These are phyloP conservation scores for Xiphorhynchus elegans DNA, from an alignment of 2,113 vertebrate genomes.

Conservation along the genomic window DNA sequence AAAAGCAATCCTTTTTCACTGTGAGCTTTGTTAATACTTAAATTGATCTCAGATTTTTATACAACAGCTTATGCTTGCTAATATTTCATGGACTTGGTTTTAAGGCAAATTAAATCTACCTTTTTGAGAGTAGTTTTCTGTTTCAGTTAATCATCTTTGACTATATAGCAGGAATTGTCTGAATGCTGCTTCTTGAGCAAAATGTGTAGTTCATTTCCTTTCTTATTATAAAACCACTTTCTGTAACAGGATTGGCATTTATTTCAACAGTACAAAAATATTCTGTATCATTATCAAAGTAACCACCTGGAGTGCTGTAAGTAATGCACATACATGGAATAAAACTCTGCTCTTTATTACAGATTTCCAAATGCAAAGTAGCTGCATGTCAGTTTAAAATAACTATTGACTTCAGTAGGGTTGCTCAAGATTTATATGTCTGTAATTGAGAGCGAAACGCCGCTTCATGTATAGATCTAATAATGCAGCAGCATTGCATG, in stretches of 20 bases:
- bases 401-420: neutral
- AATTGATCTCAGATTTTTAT: slow-evolving; percentile 32
- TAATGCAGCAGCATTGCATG: neutral
- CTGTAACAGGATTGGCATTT: neutral
- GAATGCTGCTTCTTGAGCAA: neutral
- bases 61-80: neutral
- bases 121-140: neutral
- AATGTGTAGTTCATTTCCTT: neutral
- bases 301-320: slow-evolving; percentile 46
- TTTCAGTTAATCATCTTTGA: neutral
- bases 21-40: neutral
- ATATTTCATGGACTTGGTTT: neutral
- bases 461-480: slow-evolving; percentile 15
- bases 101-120: neutral
- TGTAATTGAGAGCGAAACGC: slow-evolving; percentile 32
- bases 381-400: neutral
- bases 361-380: neutral
- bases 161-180: neutral
- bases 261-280: neutral
- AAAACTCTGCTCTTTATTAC: neutral
- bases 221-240: neutral
- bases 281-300: slow-evolving; percentile 40
- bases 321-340: slow-evolving; percentile 11
- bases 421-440: slow-evolving; percentile 10
- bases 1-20: neutral